Base-by-base conservation (phyloP, 2,888 invertebrate genomes). In the Geophilus truncorum region DNA sequence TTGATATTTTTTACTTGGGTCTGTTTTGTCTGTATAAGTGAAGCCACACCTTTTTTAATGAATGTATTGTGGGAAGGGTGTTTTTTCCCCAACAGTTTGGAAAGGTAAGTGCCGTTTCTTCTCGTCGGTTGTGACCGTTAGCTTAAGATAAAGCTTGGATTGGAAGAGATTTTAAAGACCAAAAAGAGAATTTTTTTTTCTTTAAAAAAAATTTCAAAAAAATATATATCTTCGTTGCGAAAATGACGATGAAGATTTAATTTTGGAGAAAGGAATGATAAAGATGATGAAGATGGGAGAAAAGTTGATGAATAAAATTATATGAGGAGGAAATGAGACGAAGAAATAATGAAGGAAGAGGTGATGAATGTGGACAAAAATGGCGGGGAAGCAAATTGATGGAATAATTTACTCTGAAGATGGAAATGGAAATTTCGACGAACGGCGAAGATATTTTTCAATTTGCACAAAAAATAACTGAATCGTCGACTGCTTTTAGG, bases 61-160 rank as follows among this genome's bases (percentile, higher is more conserved):
- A 10, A 57, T 23, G 18, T 21, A 7, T 57, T 57, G 57, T 21
- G 57, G 57, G 57, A 7, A 4, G 57, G 57, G 57, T 57, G 18
- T 57, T 57, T 57, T 57, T 57, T 57, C 10, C 12, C 12, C 57
- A n/a, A 57, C 57, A 57, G 57, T 21, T 57, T 57, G 57, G 57
- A 57, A 57, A 57, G 57, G 57, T 57, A 57, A 57, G 57, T 57
- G 57, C 57, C 57, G 21, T 57, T 57, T 57, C 57, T 57, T 57
- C 57, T 57, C 57, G 23, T 23, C 57, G 57, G 21, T 57, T 57
- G 57, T 57, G 57, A 21, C 57, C 57, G 40, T 57, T 57, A 57
- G 57, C 57, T 57, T 57, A 57, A 7, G 57, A 57, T 57, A 10
- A n/a, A 57, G 21, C 57, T 57, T 10, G 21, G 57, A 57, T 57